phyloP scores from a whole-genome alignment of 1,140 invertebrate genomes.

The Panonychus citri region DNA sequence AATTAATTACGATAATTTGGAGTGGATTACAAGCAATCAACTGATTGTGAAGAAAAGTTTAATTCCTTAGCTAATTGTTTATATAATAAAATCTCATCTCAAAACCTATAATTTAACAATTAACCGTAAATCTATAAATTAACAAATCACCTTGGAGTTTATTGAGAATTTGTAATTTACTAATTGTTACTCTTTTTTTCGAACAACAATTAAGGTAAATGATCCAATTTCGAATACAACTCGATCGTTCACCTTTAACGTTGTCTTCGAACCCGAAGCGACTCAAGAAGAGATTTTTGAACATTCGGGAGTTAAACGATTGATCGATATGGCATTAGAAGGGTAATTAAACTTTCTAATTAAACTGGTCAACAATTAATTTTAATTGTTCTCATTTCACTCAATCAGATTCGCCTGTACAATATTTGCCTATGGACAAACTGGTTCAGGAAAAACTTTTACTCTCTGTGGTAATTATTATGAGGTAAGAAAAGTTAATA shows the following conservation, averaged over 20 bases:
- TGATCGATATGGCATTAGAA: conserved; percentile 63
- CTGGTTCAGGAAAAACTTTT: conserved; percentile 85
- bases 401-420: conserved; percentile 52
- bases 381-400: too few species aligned
- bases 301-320: conserved; percentile 48
- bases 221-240: conserved; percentile 4
- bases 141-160: too few species aligned
- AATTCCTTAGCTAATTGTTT: too few species aligned
- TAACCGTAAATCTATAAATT: too few species aligned
- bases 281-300: conserved; percentile 66
- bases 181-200: too few species aligned
- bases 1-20: too few species aligned
- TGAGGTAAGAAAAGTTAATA: conserved; percentile 15
- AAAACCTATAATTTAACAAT: too few species aligned
- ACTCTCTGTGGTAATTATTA: conserved; percentile 48
- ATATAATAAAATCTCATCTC: too few species aligned
- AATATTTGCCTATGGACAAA: conserved; percentile 86
- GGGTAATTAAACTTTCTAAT: conserved; percentile 3
- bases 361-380: neutral
- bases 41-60: too few species aligned
- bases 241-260: conserved; percentile 61
- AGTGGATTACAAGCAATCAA: too few species aligned
- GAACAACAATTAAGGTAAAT: neutral
- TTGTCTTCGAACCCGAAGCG: conserved; percentile 49
- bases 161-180: too few species aligned